Base-by-base conservation (phyloP, 2,113 vertebrate genomes). In the Xenopus laevis region DNA sequence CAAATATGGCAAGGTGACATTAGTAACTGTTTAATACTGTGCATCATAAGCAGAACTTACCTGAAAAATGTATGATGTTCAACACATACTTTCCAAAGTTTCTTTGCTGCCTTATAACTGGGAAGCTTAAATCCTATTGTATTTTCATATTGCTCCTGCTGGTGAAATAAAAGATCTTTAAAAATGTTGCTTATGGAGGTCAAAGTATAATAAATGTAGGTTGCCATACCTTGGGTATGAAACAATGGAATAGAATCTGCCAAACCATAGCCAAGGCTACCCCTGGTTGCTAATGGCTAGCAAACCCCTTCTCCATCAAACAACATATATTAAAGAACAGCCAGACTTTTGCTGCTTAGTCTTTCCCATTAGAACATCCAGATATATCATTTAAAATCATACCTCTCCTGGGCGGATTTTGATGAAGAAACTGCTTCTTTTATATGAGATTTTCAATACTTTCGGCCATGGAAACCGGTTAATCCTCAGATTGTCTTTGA, bases 21-120 rank as follows among this genome's bases (percentile, higher is more conserved):
- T 7, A 40, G 33, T 40, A 40, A 40, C 33, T 7, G 6, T 33
- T 33, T 33, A 40, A 40, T 40, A 40, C 33, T 40, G 33, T 40
- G 33, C 33, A 40, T 40, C 33, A 40, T 40, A 40, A 40, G 33
- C 33, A 40, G 33, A 40, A 40, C 33, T 7, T 50, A 99, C 97
- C 97, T 98, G 93, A 99, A 99, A 85, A 99, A 99, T 0, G 97
- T 97, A 79, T 99, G 97, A 84, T 99, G 97, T 18, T 99, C 97
- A 27, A 99, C 97, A 83, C 95, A 99, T 4, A 99, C 97, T 85
- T 99, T 99, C 97, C 97, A 99, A 77, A 99, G 85, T 84, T 95
- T 98, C 84, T 99, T 99, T n/a, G 97, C 93, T 12, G 97, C 95
- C 78, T 94, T 92, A 81, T 98, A 98, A 83, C 93, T 99, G 18